Conservation (phyloP, 2,888 invertebrate genomes). For the Drosophila gaucha region DNA sequence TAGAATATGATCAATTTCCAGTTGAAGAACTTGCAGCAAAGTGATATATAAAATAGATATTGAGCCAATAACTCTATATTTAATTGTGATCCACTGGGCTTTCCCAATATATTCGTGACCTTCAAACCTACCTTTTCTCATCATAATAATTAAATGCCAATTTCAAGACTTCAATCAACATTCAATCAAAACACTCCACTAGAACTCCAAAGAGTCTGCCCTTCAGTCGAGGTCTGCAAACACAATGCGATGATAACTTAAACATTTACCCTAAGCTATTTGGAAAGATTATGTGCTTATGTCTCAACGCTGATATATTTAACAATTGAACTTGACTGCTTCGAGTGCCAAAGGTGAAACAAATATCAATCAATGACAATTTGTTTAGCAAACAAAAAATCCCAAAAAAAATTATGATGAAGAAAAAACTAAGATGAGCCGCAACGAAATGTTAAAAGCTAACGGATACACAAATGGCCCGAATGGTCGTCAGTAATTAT, state of each 20-base stretch:
- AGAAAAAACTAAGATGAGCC: constrained; percentile 29
- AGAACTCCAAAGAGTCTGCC: not conserved
- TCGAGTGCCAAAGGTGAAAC: constrained; percentile 47
- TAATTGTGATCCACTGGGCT: too few relatives aligned
- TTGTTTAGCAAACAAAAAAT: constrained; percentile 49
- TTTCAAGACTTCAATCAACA: not conserved
- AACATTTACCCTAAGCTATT: constrained; percentile 1
- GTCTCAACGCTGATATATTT: constrained; percentile 11
- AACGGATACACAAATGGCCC: constrained; percentile 53
- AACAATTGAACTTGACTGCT: constrained; percentile 33
- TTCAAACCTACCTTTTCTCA: not conserved
- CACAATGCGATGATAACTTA: constrained; percentile 8
- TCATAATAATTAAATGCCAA: not conserved
- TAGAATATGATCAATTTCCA: not conserved
- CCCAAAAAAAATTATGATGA: not conserved
- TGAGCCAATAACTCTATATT: too few relatives aligned
- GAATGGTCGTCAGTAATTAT: constrained; percentile 63
- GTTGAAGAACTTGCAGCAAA: too few relatives aligned
- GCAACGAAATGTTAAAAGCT: constrained; percentile 35
- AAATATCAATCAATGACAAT: constrained; percentile 77
- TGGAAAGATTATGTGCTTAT: constrained; percentile 29
- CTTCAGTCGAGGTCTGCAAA: constrained; percentile 21
- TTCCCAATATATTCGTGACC: not conserved
- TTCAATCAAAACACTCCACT: constrained; percentile 28
- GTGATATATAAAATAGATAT: too few relatives aligned